These are phyloP conservation scores for Phyllotis vaccarum DNA, from an alignment of 2,797 vertebrate genomes.

Conservation along the genomic window DNA sequence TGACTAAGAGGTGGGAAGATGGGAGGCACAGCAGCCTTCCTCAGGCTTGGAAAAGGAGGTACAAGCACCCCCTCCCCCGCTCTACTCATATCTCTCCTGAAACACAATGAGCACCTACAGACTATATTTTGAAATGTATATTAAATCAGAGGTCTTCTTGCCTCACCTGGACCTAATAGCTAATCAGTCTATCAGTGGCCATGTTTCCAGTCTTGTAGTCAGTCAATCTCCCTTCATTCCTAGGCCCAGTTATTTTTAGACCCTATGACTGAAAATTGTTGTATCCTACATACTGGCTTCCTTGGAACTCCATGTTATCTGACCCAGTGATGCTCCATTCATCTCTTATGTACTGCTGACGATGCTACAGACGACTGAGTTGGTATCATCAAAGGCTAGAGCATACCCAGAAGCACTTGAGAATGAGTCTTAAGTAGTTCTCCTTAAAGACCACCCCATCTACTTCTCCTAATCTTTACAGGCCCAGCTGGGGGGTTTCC, in stretches of 20 bases:
- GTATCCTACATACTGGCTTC: neutral
- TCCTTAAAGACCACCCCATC: neutral
- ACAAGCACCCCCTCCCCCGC: neutral
- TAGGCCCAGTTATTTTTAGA: neutral
- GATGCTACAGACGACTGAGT: neutral
- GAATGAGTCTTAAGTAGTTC: neutral
- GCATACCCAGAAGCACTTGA: fast-evolving
- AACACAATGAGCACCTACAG: neutral
- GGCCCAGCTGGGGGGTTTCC: neutral
- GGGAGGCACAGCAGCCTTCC: neutral
- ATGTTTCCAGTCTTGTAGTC: neutral
- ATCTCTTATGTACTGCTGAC: neutral
- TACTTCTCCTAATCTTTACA: neutral
- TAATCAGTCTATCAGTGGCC: neutral
- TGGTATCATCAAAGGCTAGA: neutral
- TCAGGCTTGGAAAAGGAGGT: neutral
- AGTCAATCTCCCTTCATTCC: neutral
- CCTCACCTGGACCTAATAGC: neutral
- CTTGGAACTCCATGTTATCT: neutral
- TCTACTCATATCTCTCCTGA: neutral
- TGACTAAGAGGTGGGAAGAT: neutral
- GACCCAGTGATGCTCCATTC: neutral
- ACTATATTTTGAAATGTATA: neutral
- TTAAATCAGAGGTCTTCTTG: neutral
- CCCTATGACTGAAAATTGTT: neutral